Evolutionary conservation across 2,113 vertebrate genomes (phyloP).

Genomic region (Spea multiplicata): DNA sequence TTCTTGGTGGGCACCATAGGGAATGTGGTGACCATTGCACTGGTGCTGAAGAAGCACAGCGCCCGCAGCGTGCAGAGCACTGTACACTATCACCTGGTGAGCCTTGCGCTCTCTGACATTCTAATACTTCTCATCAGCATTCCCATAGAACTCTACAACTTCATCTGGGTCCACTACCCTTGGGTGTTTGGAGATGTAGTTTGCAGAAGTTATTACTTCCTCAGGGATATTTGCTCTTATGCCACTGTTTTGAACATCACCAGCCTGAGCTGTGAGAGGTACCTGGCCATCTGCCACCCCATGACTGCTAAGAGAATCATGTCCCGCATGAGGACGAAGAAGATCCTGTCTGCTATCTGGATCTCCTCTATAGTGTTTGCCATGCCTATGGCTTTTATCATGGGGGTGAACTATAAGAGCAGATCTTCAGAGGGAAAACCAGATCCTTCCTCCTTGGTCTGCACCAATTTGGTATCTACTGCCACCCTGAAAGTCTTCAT

Average conservation of each 20-base stretch:
- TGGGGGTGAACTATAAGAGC: slow-evolving; percentile 64
- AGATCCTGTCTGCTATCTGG: slow-evolving; percentile 73
- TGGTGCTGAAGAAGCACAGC: slow-evolving; percentile 69
- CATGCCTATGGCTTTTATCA: slow-evolving; percentile 70
- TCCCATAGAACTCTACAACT: slow-evolving; percentile 77
- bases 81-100: slow-evolving; percentile 75
- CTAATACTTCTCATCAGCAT: slow-evolving; percentile 71
- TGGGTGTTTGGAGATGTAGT: slow-evolving; percentile 75
- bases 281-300: slow-evolving; percentile 79
- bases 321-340: slow-evolving; percentile 74
- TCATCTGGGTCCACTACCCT: slow-evolving; percentile 76
- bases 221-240: slow-evolving; percentile 73
- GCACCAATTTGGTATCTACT: slow-evolving; percentile 47
- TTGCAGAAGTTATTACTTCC: slow-evolving; percentile 71
- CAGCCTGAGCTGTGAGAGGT: slow-evolving; percentile 75
- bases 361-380: slow-evolving; percentile 69
- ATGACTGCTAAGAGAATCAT: slow-evolving; percentile 77
- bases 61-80: slow-evolving; percentile 73
- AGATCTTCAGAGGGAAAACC: slow-evolving; percentile 11
- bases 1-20: slow-evolving; percentile 65
- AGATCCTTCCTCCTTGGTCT: slow-evolving; percentile 42
- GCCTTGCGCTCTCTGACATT: slow-evolving; percentile 71
- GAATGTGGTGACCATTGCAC: slow-evolving; percentile 73
- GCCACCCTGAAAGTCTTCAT: slow-evolving; percentile 47
- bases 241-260: slow-evolving; percentile 74